Percentiles rank a stretch among this genome's conserved stretches.
phyloP scores from a whole-genome alignment of 2,888 invertebrate genomes.

The Agapostemon virescens region DNA sequence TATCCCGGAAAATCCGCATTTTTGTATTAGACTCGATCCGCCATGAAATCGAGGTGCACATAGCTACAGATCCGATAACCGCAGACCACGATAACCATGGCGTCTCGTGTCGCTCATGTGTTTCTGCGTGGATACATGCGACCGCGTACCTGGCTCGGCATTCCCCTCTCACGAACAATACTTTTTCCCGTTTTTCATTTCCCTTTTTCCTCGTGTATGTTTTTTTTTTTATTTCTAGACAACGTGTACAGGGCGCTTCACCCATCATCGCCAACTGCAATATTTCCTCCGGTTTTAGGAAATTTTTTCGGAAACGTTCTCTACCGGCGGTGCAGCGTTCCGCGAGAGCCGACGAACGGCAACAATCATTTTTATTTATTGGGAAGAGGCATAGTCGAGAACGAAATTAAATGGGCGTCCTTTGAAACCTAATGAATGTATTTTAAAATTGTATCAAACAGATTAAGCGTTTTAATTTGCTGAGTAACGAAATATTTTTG shows the following conservation, averaged over 20 bases:
- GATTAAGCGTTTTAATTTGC: too few relatives aligned
- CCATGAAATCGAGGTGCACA: slow-evolving; percentile 53
- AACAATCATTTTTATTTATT: too few relatives aligned
- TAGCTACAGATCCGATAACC: slow-evolving; percentile 54
- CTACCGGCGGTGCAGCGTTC: not conserved
- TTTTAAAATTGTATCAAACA: too few relatives aligned
- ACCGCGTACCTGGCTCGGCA: not conserved
- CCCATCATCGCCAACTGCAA: not conserved
- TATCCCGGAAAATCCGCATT: slow-evolving; percentile 63
- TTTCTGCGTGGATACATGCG: slow-evolving; percentile 20
- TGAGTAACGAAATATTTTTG: too few relatives aligned
- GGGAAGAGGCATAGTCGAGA: too few relatives aligned
- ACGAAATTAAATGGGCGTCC: too few relatives aligned
- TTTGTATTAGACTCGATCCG: slow-evolving; percentile 52
- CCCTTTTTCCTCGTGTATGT: not conserved
- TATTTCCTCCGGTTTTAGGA: not conserved
- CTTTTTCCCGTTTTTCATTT: not conserved
- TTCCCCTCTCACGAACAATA: not conserved
- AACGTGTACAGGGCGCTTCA: not conserved
- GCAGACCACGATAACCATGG: slow-evolving; percentile 57
- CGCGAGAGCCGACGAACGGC: too few relatives aligned
- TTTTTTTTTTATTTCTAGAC: not conserved
- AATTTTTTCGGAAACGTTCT: not conserved
- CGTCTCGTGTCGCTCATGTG: slow-evolving; percentile 42
- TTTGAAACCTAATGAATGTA: too few relatives aligned